Evolutionary conservation across 2,113 vertebrate genomes (phyloP), one percentile per base, ranked within the genome.

Genomic region (Rhabdomys dilectus): DNA sequence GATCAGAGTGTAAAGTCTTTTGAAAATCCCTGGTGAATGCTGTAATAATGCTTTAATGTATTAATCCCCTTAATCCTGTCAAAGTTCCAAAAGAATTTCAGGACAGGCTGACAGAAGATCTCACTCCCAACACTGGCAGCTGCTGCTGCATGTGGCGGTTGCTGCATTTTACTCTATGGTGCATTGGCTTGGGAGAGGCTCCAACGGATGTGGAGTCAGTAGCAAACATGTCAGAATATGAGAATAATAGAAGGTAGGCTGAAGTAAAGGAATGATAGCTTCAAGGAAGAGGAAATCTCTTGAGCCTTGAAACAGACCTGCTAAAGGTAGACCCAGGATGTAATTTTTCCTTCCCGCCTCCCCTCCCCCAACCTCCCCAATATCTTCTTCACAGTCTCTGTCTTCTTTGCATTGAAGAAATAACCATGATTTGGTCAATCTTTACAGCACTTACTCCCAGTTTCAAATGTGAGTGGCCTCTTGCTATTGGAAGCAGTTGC

Each of bases 51-150:
- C 98, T 98, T 98, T 98, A 98, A 98, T 98, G 97, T 98, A 98
- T 98, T 98, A 99, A 98, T 98, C 98, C 98, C 95, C 98, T 98
- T 98, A 98, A 98, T 98, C 98, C 98, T 98, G 98, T 98, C 98
- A 98, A 98, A 98, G 95, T 98, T 98, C 98, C 98, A 95, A 77
- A 98, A 98, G 97, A 98, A 98, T 98, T 98, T 98, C 96, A 92
- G 97, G 97, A 95, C 96, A 85, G 42, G 97, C 97, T 97, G 98
- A 98, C 97, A 98, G 97, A 94, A 98, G 97, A 96, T 96, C 97
- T 94, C 22, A 68, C 95, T 98, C 93, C 91, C 60, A 88, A 88
- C 6, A 24, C 96, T 64, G 95, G 96, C 96, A 92, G 90, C 89
- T 48, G 8, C 3, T 58, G 94, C 77, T 94, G 56, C 26, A 4